Conservation (phyloP, 2,888 invertebrate genomes). For the Pseudococcus jackbeardsleyi region DNA sequence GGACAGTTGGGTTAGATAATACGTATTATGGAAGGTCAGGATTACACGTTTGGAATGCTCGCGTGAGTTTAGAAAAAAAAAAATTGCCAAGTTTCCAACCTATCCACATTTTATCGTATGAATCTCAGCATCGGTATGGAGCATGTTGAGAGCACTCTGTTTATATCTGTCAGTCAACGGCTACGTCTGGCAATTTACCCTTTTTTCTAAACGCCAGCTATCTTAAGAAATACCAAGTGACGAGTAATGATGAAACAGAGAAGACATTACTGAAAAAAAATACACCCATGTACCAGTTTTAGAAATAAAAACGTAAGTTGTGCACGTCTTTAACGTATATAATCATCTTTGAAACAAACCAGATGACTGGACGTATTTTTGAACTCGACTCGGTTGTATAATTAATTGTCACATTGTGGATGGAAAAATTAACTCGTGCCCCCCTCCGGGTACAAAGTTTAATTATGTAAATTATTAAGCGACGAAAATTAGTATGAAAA, state of each 20-base stretch:
- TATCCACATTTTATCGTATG: background rate
- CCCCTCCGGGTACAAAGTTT: background rate
- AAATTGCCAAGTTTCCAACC: slow-evolving; percentile 46
- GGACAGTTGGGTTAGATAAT: slow-evolving; percentile 45
- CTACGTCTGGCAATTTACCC: slow-evolving; percentile 30
- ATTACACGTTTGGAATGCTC: slow-evolving; percentile 2
- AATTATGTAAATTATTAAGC: slow-evolving; percentile 35
- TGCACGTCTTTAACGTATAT: background rate
- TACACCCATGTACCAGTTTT: too few species aligned
- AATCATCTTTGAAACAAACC: background rate
- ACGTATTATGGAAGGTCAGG: slow-evolving; percentile 50
- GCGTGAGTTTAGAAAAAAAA: slow-evolving; percentile 11
- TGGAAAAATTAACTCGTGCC: slow-evolving; percentile 6
- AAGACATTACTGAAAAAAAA: background rate
- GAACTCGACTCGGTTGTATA: background rate
- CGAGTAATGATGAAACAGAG: background rate
- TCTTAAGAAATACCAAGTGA: background rate
- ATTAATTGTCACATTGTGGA: slow-evolving; percentile 22
- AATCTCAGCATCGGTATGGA: background rate
- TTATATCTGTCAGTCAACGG: slow-evolving; percentile 24
- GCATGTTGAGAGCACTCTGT: slow-evolving; percentile 1
- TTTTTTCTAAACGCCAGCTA: background rate
- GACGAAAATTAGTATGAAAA: background rate
- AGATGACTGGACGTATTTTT: slow-evolving; percentile 20
- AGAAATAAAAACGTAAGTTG: background rate